Percentiles rank a stretch among this genome's conserved stretches.
Conservation (phyloP, 2,888 invertebrate genomes). For the Lasioglossum leucozonium region DNA sequence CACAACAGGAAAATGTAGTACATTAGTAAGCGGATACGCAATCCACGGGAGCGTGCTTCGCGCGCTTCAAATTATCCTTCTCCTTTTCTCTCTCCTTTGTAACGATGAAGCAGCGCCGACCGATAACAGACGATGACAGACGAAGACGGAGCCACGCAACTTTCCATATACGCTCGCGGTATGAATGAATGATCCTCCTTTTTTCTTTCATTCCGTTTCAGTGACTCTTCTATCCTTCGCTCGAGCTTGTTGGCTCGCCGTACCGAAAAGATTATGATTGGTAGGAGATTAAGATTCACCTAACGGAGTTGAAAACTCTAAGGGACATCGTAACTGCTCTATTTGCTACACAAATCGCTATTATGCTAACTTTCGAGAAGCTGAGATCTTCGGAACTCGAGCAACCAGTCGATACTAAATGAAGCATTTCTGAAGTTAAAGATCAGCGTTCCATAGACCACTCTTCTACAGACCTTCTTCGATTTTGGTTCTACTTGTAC, state of each 20-base stretch:
- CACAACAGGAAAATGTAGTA: not conserved
- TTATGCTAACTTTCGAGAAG: too few species aligned
- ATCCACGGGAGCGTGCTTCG: not conserved
- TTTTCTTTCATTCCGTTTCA: not conserved
- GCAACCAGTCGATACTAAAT: fast-evolving
- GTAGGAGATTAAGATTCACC: not conserved
- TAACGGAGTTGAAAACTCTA: not conserved
- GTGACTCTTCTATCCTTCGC: not conserved
- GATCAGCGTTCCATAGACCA: not conserved
- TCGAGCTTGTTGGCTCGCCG: too few species aligned
- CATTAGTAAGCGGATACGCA: slow-evolving; percentile 7
- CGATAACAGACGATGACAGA: slow-evolving; percentile 15
- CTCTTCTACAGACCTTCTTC: not conserved
- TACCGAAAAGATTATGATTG: too few species aligned
- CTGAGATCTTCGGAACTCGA: not conserved
- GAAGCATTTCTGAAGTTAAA: too few species aligned
- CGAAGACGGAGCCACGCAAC: slow-evolving; percentile 25
- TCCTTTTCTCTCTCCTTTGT: not conserved
- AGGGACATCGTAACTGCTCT: not conserved
- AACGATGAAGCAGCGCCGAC: not conserved
- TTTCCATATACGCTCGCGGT: slow-evolving; percentile 27
- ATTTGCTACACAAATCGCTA: too few species aligned
- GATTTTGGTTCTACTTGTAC: not conserved
- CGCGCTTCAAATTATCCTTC: slow-evolving; percentile 14
- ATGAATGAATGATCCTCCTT: slow-evolving; percentile 36